Evolutionary conservation across 2,113 vertebrate species (phyloP), one percentile per base, ranked within the genome.

Genomic region (Amazona guildingii): DNA sequence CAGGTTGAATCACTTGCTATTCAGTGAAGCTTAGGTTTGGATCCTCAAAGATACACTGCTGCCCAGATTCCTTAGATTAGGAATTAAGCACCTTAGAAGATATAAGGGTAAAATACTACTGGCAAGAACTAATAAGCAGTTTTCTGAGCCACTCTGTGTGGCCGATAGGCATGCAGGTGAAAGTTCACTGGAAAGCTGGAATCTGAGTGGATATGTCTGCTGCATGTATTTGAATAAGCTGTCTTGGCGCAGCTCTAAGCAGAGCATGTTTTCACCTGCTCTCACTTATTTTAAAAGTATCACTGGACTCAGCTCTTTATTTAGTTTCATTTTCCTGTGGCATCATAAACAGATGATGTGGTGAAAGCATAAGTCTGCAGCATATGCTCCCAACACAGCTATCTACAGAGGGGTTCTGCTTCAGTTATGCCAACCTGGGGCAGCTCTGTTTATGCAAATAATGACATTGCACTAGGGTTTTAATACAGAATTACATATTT

Each of bases 241-340:
- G 74, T 77, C 79, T 63, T 83, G 92, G 59, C 6, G 0, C 37
- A 63, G 63, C 41, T 70, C 7, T 77, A 63, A 35, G 67, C 19
- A 5, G 33, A 91, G 49, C 94, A 13, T 37, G 75, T 80, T 93
- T 95, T 68, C 79, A 93, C 94, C 87, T 96, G 94, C 90, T 93
- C 59, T 88, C n/a, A 33, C 61, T 85, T 80, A 68, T 68, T 85
- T 91, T 74, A 67, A 76, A 95, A 81, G 37, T 67, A 55, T 83
- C 10, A 10, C 81, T 85, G 74, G 61, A 91, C 81, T 92, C 75
- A 68, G 67, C 63, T 89, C 5, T 52, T 76, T 15, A 11, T 52
- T 61, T 55, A 15, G 28, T 68, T 93, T 67, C 76, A 48, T 66
- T 79, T 87, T 88, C 44, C 41, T 86, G 25, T 90, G 51, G 72